Conservation (phyloP, 2,797 vertebrate species). For the Clarias pachynema region DNA sequence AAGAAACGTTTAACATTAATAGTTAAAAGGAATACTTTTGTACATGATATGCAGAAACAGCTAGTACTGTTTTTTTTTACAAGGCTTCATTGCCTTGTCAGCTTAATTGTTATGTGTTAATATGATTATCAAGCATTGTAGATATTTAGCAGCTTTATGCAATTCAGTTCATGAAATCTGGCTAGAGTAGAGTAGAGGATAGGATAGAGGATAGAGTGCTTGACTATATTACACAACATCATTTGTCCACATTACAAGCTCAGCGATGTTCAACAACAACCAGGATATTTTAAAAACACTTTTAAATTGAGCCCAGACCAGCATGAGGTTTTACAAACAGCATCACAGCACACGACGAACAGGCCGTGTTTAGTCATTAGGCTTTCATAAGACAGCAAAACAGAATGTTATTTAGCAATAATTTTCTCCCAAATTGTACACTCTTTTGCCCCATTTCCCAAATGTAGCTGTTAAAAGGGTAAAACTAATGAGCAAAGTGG, state of each 20-base stretch:
- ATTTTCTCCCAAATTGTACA: conserved; percentile 5
- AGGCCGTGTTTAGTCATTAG: not conserved
- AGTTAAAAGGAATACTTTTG: not conserved
- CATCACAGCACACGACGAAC: not conserved
- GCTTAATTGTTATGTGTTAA: not conserved
- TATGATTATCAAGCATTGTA: not conserved
- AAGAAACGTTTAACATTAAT: too few species aligned
- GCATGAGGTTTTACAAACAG: not conserved
- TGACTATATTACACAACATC: not conserved
- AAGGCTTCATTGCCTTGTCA: too few species aligned
- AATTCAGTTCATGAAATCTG: not conserved
- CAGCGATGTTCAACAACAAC: not conserved
- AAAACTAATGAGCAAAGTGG: conserved; percentile 13
- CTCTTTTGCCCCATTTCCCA: conserved; percentile 22
- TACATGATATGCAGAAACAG: too few species aligned
- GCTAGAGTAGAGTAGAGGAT: too few species aligned
- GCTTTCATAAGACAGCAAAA: not conserved
- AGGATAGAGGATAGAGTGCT: not conserved
- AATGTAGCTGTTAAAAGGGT: conserved; percentile 5
- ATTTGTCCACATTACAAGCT: conserved; percentile 18
- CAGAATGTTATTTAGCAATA: conserved; percentile 5
- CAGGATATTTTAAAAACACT: not conserved
- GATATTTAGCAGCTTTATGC: not conserved
- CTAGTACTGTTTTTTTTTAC: not conserved
- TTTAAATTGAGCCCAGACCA: not conserved